phyloP scores from a whole-genome alignment of 2,113 vertebrate genomes.

The Haplochromis vanheusdeni region DNA sequence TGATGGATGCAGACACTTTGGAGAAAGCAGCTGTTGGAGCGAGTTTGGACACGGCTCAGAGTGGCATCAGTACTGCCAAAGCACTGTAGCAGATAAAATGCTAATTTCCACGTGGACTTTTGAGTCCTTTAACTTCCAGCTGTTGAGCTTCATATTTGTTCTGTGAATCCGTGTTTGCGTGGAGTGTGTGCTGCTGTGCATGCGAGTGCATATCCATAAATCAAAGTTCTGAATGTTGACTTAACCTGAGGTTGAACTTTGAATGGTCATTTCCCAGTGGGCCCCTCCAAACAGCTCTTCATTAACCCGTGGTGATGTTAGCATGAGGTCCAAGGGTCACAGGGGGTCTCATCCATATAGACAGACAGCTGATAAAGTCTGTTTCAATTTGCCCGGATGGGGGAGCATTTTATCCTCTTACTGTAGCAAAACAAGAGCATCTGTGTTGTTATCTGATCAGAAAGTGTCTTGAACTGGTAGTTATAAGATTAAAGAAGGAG shows the following conservation, averaged over 20 bases:
- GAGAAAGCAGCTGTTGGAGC: neutral
- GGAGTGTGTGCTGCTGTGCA: neutral
- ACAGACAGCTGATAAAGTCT: neutral
- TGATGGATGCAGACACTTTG: neutral
- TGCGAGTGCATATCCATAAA: neutral
- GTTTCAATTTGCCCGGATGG: neutral
- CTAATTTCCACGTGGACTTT: neutral
- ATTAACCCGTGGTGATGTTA: neutral
- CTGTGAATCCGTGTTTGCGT: neutral
- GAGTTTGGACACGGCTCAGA: neutral
- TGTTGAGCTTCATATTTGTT: neutral
- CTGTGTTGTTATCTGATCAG: neutral
- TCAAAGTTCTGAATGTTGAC: neutral
- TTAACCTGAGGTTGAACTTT: slow-evolving; percentile 20
- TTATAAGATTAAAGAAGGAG: neutral
- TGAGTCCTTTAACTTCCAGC: neutral
- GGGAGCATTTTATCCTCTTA: neutral
- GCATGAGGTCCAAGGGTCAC: neutral
- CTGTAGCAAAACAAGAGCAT: neutral
- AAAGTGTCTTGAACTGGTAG: neutral
- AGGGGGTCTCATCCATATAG: neutral
- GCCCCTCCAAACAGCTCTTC: neutral
- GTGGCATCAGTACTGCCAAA: neutral
- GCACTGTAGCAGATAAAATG: neutral
- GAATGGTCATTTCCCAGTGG: neutral